Evolutionary conservation across 1,140 invertebrate genomes (phyloP).

Genomic region (Philotrypesis tridentata): DNA sequence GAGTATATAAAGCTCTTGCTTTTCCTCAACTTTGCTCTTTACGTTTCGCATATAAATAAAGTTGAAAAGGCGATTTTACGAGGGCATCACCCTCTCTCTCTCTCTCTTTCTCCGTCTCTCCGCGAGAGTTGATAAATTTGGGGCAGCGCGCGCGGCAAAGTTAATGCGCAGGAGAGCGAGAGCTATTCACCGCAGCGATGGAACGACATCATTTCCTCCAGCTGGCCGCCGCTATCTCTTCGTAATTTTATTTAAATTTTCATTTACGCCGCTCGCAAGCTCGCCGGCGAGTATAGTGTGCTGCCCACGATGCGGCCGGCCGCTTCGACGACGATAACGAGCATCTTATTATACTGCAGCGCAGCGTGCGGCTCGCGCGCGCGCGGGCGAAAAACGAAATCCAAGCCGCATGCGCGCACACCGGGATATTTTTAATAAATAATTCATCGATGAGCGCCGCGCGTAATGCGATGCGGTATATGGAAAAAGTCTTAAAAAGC

Average conservation of each 20-base stretch:
- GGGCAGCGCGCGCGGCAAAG: neutral
- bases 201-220: neutral
- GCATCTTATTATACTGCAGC: too few relatives aligned
- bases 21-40: conserved; percentile 8
- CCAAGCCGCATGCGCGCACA: too few relatives aligned
- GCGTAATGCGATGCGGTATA: neutral
- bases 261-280: neutral
- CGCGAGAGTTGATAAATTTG: conserved; percentile 11
- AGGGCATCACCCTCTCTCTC: too few relatives aligned
- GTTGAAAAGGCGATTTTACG: conserved; percentile 21
- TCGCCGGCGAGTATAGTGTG: too few relatives aligned
- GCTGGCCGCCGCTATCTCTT: neutral
- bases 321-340: too few relatives aligned
- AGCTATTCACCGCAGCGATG: neutral
- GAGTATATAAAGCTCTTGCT: conserved; percentile 18
- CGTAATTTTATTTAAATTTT: neutral
- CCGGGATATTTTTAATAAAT: neutral
- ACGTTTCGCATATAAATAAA: conserved; percentile 25
- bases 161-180: neutral
- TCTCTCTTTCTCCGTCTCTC: neutral
- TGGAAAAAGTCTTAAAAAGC: neutral
- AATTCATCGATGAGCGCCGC: neutral
- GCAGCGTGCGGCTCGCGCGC: too few relatives aligned
- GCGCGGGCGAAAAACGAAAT: neutral
- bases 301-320: too few relatives aligned